phyloP scores from a whole-genome alignment of 2,888 invertebrate genomes.

The Ceriagrion tenellum region DNA sequence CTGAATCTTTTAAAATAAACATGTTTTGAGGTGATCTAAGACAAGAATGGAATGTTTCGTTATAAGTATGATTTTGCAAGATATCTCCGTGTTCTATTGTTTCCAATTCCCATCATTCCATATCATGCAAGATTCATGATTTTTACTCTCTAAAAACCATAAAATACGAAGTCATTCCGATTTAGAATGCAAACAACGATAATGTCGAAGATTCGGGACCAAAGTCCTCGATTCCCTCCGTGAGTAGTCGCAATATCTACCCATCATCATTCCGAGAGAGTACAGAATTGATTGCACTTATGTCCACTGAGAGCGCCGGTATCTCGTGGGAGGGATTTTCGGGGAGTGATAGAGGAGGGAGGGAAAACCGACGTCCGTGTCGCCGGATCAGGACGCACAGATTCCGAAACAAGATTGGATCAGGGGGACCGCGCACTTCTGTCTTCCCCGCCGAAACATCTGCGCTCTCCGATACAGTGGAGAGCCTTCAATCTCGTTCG shows the following conservation, averaged over 20 bases:
- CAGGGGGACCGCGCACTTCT: not conserved
- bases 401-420: slow-evolving; percentile 9
- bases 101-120: too few relatives aligned
- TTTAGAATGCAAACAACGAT: too few relatives aligned
- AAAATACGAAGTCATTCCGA: too few relatives aligned
- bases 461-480: not conserved
- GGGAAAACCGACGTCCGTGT: not conserved
- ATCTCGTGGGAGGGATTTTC: not conserved
- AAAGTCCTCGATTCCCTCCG: not conserved
- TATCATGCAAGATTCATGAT: too few relatives aligned
- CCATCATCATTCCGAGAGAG: not conserved
- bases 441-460: not conserved
- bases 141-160: too few relatives aligned
- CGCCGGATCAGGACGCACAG: not conserved
- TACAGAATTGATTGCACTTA: not conserved
- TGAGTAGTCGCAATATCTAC: not conserved
- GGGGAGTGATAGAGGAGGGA: not conserved
- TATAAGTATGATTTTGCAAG: too few relatives aligned
- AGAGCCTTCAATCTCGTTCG: too few relatives aligned
- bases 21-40: too few relatives aligned
- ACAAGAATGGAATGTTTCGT: too few relatives aligned
- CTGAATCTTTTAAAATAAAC: too few relatives aligned
- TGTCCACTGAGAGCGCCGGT: not conserved
- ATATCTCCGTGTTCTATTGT: too few relatives aligned
- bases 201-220: too few relatives aligned